Evolutionary conservation across 2,113 vertebrate genomes (phyloP), one percentile per base, ranked within the genome.

Genomic region (Ardeotis arabs): DNA sequence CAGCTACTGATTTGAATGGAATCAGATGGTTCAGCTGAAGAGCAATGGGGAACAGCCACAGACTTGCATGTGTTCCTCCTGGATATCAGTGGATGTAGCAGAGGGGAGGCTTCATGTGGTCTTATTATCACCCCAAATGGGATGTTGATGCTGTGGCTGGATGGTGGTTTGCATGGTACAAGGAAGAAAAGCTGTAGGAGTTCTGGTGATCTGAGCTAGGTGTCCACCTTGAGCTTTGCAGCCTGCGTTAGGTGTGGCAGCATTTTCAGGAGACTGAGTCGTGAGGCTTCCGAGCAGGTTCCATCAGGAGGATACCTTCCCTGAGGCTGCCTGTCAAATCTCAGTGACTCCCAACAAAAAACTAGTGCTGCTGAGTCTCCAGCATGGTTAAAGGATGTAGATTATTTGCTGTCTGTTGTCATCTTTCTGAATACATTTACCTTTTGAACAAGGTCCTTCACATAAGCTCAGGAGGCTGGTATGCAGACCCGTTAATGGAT

Each of bases 361-460:
- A 8, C 27, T 22, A 8, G 50, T 2, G 1, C 37, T 86, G 63
- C 18, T 37, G 75, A 89, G 64, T 49, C 60, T 92, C 68, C n/a
- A 45, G 8, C 24, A 3, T n/a, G 27, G 73, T 68, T 70, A 84
- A 91, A 89, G 81, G 90, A 89, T 73, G 80, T 33, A 70, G 73
- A 41, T 66, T 93, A 56, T 84, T 91, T 76, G 80, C 92, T 66
- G 52, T 67, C 80, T 90, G 86, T 93, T 97, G 96, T 96, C 93
- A 93, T 96, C 77, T 79, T 87, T 76, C 89, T 91, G 96, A 92
- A 96, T 96, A 82, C 73, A 89, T 96, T 96, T 96, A 96, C 94
- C 95, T 96, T 97, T 91, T 64, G 86, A 97, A 96, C 94, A 97
- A 96, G 96, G 92, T 96, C 94, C 74, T 64, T 95, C 96, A 96